A percentile compares a stretch with the other conserved stretches of the same genome.
phyloP scores from a whole-genome alignment of 2,797 vertebrate genomes.

The Craterocephalus amniculus region DNA sequence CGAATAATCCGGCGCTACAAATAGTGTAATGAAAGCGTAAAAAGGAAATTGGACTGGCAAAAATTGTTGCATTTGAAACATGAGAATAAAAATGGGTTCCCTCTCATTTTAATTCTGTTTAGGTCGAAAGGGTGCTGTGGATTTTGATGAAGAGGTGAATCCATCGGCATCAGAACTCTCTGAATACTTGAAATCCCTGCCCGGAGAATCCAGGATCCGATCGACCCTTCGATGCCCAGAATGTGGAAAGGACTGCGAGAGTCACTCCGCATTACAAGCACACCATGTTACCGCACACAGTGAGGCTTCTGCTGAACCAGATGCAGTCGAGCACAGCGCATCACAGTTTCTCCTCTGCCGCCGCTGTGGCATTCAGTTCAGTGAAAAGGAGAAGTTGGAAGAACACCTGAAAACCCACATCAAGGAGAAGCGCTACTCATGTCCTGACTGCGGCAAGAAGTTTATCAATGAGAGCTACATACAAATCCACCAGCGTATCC shows the following conservation, averaged over 20 bases:
- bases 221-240: constrained; percentile 63
- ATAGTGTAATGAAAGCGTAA: background rate
- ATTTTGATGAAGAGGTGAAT: constrained; percentile 56
- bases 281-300: constrained; percentile 60
- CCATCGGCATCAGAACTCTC: constrained; percentile 60
- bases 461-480: constrained; percentile 78
- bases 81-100: constrained; percentile 2
- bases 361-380: constrained; percentile 67
- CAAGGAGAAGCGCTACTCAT: constrained; percentile 75
- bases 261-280: constrained; percentile 64
- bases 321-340: background rate
- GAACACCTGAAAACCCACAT: constrained; percentile 72
- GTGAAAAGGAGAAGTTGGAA: constrained; percentile 63
- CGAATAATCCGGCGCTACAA: background rate
- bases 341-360: constrained; percentile 60
- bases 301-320: background rate
- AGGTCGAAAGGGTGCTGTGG: constrained; percentile 64
- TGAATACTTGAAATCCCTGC: constrained; percentile 71
- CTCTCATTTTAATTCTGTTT: constrained; percentile 13
- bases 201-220: constrained; percentile 66
- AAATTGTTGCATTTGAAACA: background rate
- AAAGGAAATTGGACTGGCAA: background rate
- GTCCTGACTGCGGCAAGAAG: constrained; percentile 76
- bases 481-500: constrained; percentile 74
- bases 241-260: constrained; percentile 67